These are phyloP conservation scores for Micromesistius poutassou DNA, from an alignment of 2,797 vertebrate species.

Conservation along the genomic window DNA sequence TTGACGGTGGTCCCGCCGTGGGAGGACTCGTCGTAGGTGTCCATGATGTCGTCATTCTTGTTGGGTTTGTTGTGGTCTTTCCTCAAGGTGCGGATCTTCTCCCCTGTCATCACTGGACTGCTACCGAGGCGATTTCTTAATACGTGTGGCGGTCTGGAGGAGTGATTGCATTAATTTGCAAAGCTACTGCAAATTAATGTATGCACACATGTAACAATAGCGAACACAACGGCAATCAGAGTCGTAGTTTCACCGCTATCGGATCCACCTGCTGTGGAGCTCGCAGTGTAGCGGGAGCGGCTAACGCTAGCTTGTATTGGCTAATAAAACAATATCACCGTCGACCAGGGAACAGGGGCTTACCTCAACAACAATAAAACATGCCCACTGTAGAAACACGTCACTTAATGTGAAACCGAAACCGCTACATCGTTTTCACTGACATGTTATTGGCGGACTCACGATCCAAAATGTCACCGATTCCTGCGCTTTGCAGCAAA, in stretches of 20 bases:
- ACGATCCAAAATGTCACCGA: conserved; percentile 21
- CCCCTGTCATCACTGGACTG: conserved; percentile 80
- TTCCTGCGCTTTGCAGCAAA: conserved; percentile 53
- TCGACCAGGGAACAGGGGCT: conserved; percentile 44
- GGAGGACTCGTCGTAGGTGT: conserved; percentile 76
- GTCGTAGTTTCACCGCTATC: neutral
- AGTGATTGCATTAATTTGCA: conserved; percentile 1
- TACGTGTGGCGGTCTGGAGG: conserved; percentile 6
- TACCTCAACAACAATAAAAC: conserved; percentile 37
- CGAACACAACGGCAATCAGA: neutral
- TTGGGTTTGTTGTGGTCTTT: conserved; percentile 83
- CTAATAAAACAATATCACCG: conserved; percentile 44
- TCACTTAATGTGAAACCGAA: conserved; percentile 4
- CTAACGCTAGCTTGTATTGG: conserved; percentile 20
- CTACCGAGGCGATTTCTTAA: neutral
- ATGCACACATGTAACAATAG: neutral
- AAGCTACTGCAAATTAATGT: neutral
- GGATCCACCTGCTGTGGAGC: conserved; percentile 35
- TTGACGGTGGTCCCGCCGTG: conserved; percentile 63
- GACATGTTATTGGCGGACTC: neutral
- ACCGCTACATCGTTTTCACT: conserved; percentile 51
- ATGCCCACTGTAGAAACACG: conserved; percentile 33
- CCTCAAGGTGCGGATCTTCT: conserved; percentile 87
- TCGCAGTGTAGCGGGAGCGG: conserved; percentile 27
- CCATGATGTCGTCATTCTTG: conserved; percentile 84